Conservation (phyloP, 2,888 invertebrate species). For the Oscheius myriophilus region DNA sequence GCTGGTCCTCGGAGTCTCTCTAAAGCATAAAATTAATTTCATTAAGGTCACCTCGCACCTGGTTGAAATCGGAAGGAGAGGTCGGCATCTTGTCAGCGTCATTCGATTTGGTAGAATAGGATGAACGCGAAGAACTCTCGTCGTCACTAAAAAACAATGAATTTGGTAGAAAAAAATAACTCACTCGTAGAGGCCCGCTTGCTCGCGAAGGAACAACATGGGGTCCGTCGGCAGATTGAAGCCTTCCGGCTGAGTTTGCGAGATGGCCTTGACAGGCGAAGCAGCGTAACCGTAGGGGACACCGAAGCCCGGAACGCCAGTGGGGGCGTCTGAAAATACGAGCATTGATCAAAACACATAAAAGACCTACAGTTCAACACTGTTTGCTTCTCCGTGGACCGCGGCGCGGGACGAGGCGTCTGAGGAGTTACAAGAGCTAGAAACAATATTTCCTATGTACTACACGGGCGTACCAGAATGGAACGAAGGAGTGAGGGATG, state of each 20-base stretch:
- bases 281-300: not conserved
- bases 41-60: no score
- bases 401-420: not conserved
- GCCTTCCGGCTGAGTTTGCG: not conserved
- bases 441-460: not conserved
- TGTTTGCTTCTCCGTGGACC: not conserved
- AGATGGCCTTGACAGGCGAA: not conserved
- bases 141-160: no score
- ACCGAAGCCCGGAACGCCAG: not conserved
- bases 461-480: not conserved
- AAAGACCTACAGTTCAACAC: no score
- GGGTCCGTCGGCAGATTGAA: not conserved
- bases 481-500: constrained; percentile 20
- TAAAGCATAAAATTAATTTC: no score
- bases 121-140: no score
- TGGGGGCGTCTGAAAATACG: no score
- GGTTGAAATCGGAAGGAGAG: no score
- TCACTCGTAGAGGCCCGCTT: not conserved
- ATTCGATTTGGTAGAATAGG: no score
- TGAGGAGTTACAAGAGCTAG: not conserved
- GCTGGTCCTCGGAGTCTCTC: constrained; percentile 7
- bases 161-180: no score
- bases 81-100: no score
- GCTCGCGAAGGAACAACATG: not conserved
- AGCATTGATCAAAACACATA: no score